Evolutionary conservation across 2,113 vertebrate genomes (phyloP).

Genomic region (Boulengeromyrus knoepffleri): DNA sequence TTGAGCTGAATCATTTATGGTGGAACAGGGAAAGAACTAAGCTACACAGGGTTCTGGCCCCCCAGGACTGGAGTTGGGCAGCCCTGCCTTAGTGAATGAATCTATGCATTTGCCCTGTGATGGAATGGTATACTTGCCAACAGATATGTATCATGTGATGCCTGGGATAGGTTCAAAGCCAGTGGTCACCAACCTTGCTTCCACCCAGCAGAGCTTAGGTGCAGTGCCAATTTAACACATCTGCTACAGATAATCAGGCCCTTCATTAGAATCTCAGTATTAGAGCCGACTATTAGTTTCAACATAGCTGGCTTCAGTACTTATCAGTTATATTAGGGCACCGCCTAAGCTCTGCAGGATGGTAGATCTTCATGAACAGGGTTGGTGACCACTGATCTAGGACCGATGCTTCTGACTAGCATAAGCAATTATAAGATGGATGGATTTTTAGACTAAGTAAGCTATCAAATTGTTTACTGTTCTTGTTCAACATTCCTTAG

Average conservation of each 20-base stretch:
- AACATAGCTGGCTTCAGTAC: not conserved
- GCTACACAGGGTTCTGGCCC: no score
- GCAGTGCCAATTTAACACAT: not conserved
- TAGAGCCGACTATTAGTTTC: not conserved
- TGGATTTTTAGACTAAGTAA: not conserved
- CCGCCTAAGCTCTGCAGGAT: not conserved
- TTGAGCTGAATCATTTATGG: no score
- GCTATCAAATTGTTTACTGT: not conserved
- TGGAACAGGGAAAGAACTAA: no score
- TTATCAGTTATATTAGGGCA: not conserved
- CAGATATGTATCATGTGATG: not conserved
- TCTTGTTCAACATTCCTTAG: not conserved
- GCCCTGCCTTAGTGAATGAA: not conserved
- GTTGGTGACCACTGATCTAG: not conserved
- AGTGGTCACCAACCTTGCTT: not conserved
- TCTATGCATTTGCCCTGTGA: not conserved
- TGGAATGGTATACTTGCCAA: not conserved
- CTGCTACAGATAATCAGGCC: not conserved
- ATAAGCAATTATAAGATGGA: not conserved
- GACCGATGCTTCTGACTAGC: not conserved
- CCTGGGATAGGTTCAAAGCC: not conserved
- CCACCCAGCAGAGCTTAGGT: not conserved
- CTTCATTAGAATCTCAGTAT: not conserved
- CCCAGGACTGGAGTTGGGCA: no score
- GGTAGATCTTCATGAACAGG: not conserved